Conservation (phyloP, 2,113 vertebrate genomes). For the Platanista minor region DNA sequence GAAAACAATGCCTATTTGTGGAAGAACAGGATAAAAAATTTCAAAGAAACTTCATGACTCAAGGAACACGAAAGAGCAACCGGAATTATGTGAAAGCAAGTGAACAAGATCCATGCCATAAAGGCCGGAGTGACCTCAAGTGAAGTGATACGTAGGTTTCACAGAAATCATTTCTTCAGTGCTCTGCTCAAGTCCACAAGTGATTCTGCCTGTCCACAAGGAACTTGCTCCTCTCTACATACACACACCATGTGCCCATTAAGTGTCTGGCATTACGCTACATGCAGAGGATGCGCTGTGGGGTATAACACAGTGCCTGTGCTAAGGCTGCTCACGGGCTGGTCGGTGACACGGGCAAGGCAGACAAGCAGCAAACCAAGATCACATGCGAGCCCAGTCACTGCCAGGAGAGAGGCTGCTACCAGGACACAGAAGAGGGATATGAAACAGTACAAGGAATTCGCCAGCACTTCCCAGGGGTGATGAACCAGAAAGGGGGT, state of each 20-base stretch:
- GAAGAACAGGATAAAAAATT: not conserved
- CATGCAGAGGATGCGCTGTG: not conserved
- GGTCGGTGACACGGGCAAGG: not conserved
- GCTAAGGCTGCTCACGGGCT: not conserved
- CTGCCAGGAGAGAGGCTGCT: not conserved
- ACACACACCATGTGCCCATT: not conserved
- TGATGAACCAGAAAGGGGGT: not conserved
- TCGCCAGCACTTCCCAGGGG: not conserved
- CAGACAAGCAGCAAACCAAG: not conserved
- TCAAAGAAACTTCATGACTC: not conserved
- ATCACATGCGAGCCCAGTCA: not conserved
- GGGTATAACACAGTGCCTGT: not conserved
- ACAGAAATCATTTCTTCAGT: not conserved
- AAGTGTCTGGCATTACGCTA: not conserved
- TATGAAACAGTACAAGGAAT: not conserved
- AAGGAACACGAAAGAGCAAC: not conserved
- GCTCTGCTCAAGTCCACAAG: not conserved
- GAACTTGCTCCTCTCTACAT: not conserved
- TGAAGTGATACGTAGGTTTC: not conserved
- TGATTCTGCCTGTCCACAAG: not conserved
- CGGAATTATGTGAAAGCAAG: not conserved
- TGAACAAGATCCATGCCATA: not conserved
- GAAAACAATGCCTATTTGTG: not conserved
- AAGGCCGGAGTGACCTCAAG: not conserved
- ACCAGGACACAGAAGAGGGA: not conserved